Evolutionary conservation across 92 coral and sea anemone genomes (phyloP).

Genomic region (Epizoanthus ramosus): DNA sequence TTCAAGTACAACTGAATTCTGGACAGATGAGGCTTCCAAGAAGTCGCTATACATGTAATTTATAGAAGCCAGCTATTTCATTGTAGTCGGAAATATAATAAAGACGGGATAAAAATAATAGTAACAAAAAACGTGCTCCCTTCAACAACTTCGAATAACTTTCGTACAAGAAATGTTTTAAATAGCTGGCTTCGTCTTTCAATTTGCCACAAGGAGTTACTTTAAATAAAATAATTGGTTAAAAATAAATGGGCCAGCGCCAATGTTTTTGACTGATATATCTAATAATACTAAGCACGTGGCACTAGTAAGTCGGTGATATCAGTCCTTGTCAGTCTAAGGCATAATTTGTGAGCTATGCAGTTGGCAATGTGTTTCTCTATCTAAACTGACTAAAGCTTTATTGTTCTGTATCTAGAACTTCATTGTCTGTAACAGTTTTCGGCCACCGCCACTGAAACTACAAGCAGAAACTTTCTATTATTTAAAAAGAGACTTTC

Average conservation of each 20-base stretch:
- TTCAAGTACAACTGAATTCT: background rate
- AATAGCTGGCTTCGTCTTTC: background rate
- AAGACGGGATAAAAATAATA: no score
- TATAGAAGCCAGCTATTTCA: background rate
- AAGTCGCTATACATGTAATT: background rate
- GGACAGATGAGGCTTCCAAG: background rate
- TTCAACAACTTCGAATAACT: background rate
- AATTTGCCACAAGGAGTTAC: background rate
- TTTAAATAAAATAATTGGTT: background rate
- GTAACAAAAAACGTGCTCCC: constrained; percentile 2
- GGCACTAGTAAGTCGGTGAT: background rate
- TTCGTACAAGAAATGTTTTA: background rate
- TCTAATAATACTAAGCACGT: background rate
- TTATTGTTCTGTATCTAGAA: no score
- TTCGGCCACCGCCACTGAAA: no score
- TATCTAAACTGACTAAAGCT: no score
- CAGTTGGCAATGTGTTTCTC: no score
- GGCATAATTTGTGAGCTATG: no score
- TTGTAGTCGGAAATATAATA: background rate
- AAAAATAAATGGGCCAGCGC: background rate
- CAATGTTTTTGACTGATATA: background rate
- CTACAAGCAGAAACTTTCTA: no score
- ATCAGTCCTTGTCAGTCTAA: background rate
- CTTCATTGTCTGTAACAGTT: no score
- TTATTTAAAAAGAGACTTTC: no score